Base-by-base conservation (phyloP, 2,888 invertebrate species). In the Syrphus vitripennis region DNA sequence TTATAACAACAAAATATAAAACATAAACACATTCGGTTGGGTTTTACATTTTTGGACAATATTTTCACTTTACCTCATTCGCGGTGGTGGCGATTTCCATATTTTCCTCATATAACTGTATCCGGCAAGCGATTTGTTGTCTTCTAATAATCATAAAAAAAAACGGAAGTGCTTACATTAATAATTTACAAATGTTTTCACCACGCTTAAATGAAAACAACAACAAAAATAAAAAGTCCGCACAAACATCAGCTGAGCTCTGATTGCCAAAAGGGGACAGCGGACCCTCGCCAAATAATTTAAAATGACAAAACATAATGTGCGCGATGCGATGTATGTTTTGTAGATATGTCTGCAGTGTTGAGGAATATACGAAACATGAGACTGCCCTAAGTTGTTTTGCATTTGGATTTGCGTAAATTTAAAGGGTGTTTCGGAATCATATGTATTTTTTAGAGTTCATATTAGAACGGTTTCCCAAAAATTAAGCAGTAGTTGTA, bases 101-200 rank as follows among this genome's bases (percentile, higher is more conserved):
- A 40, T 42, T 42, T 45, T 34, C 37, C 34, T 45, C 26, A 34
- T 24, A 19, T n/a, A 29, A 4, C 10, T 50, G 48, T 81, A 76
- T 84, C 80, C 80, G 83, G 75, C 65, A 59, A 50, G 76, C 67
- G 71, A 76, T 34, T 50, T 67, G 80, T 72, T 67, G 71, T 50
- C 48, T 59, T 19, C 37, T 61, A 14, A 57, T 50, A 55, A 40
- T n/a, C n/a, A n/a, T n/a, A 26, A 42, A 7, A 1, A 75, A 84
- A 80, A 84, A 71, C 83, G 83, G 83, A 84, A 84, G 80, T 84
- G 80, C 80, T 80, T 76, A 59, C 80, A 84, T 79, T 80, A 76
- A 84, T 50, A 81, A 76, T 84, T 80, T 80, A 83, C 83, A 83
- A 83, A 79, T 79, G 83, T 83, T 80, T 84, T 84, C 80, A 67